Conservation (phyloP, 2,113 vertebrate species). For the Corythoichthys intestinalis region DNA sequence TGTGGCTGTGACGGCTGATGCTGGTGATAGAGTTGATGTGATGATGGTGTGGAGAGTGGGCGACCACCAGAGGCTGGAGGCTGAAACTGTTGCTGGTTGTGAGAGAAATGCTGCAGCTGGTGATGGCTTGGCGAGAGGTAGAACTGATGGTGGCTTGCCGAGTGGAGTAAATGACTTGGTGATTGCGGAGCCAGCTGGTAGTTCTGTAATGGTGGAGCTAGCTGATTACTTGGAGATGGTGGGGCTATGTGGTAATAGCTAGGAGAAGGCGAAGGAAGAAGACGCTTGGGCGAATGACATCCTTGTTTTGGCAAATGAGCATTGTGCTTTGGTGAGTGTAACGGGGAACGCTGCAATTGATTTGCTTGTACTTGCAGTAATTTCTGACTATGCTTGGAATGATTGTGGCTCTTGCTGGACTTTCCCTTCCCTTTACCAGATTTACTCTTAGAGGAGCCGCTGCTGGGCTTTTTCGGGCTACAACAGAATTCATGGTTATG, state of each 20-base stretch:
- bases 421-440: slow-evolving; percentile 57
- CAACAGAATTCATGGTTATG: slow-evolving; percentile 72
- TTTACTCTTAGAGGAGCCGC: slow-evolving; percentile 44
- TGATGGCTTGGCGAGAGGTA: slow-evolving; percentile 46
- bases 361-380: slow-evolving; percentile 55
- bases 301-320: slow-evolving; percentile 22
- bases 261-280: slow-evolving; percentile 57
- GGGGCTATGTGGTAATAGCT: slow-evolving; percentile 67
- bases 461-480: slow-evolving; percentile 62
- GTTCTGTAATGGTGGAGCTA: slow-evolving; percentile 29
- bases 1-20: slow-evolving; percentile 33
- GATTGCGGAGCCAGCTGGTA: slow-evolving; percentile 36
- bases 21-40: slow-evolving; percentile 47
- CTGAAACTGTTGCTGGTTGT: slow-evolving; percentile 30
- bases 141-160: slow-evolving; percentile 46
- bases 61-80: slow-evolving; percentile 15
- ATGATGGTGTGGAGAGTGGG: slow-evolving; percentile 29
- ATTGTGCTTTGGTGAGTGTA: slow-evolving; percentile 46
- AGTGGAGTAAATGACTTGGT: slow-evolving; percentile 33
- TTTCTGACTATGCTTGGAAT: slow-evolving; percentile 58
- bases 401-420: slow-evolving; percentile 41
- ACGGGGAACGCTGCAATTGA: slow-evolving; percentile 39
- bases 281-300: slow-evolving; percentile 42
- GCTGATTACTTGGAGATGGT: slow-evolving; percentile 37
- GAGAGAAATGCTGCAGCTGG: slow-evolving; percentile 42